Percentiles rank a stretch among this genome's conserved stretches.
Conservation (phyloP, 2,797 vertebrate species). For the Clamator glandarius region DNA sequence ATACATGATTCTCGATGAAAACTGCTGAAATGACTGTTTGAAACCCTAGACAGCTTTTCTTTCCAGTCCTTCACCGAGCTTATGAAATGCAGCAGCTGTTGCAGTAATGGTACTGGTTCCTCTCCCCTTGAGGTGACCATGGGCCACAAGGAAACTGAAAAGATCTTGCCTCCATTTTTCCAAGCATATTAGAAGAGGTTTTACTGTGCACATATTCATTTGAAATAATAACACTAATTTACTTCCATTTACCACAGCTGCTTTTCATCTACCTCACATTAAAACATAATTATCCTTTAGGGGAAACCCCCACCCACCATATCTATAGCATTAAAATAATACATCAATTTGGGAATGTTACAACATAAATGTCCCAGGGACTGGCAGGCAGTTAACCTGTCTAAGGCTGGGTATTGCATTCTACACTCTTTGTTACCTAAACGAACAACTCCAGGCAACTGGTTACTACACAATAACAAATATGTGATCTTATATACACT, state of each 20-base stretch:
- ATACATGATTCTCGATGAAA: background rate
- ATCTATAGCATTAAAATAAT: background rate
- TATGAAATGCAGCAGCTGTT: slow-evolving; percentile 34
- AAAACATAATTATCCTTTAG: background rate
- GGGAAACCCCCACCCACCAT: background rate
- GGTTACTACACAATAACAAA: background rate
- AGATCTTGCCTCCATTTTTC: background rate
- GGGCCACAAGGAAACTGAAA: background rate
- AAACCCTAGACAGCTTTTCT: slow-evolving; percentile 43
- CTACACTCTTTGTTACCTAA: background rate
- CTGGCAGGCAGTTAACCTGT: background rate
- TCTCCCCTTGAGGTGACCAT: background rate
- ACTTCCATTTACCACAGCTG: background rate
- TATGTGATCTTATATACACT: background rate
- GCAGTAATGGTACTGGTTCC: background rate
- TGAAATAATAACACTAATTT: background rate
- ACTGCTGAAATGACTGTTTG: background rate
- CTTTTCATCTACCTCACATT: background rate
- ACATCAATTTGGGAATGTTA: background rate
- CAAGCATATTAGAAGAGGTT: background rate
- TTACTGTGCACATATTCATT: background rate
- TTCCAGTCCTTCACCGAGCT: background rate
- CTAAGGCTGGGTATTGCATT: background rate
- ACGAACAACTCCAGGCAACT: background rate
- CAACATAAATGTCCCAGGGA: background rate